Evolutionary conservation across 35 echinoderm and acorn worm species (phyloP), one percentile per base, ranked within the genome.

Genomic region (Lytechinus pictus): DNA sequence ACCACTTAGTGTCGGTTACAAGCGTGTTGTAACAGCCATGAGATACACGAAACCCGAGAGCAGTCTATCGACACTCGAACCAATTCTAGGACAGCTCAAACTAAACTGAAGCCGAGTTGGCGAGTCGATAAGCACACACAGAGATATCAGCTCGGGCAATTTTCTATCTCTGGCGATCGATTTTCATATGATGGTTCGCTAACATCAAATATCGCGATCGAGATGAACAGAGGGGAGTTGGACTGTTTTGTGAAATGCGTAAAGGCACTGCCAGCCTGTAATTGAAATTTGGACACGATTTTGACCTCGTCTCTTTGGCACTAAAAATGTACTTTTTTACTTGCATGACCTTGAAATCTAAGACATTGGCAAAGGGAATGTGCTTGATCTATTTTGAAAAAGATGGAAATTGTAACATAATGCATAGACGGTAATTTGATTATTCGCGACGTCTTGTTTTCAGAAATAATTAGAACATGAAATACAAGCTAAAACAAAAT

Each of bases 21-120:
- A 27, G 88, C 88, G 88, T 90, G 88, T 90, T 90, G 88, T 90
- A 90, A 90, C 88, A 90, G 88, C 88, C 52, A 90, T 27, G 88
- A 54, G 88, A 90, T 90, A 90, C 88, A 90, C 28, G 88, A 90
- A 52, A 90, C 13, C 88, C 88, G 88, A 54, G 88, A 44, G 52
- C 52, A 52, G 88, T 54, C 88, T 79, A 54, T 54, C 29, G 88
- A 90, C 28, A 90, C 88, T 54, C 52, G 88, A 90, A 27, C 88
- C 28, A 54, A 54, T 54, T 90, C 88, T 44, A 90, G 88, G 52
- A 52, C 88, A 90, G 88, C 88, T 54, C 88, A 90, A 54, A 54
- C 28, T 54, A 90, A 90, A 90, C 88, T 90, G 88, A 54, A 54
- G 88, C 27, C 29, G 52, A 44, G 52, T n/a, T 44, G 52, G 28